Evolutionary conservation across 2,888 invertebrate species (phyloP).

Genomic region (Atethmia centrago): DNA sequence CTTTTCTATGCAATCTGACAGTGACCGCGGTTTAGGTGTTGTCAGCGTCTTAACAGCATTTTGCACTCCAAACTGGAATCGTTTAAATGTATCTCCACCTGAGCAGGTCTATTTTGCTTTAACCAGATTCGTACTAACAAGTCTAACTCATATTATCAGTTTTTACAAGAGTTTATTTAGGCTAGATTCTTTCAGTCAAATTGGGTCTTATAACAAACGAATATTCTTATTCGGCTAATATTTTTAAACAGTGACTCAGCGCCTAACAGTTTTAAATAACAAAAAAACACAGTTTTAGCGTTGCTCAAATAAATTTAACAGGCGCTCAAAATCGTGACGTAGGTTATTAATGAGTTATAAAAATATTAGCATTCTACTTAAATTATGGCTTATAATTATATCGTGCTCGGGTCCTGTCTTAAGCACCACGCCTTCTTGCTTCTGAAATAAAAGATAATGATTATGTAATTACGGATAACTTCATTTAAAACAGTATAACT

Average conservation of each 20-base stretch:
- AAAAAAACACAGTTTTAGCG: background rate
- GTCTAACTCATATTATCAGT: background rate
- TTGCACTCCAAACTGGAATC: too few species aligned
- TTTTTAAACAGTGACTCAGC: conserved; percentile 1
- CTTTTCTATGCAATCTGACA: too few species aligned
- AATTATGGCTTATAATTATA: conserved; percentile 6
- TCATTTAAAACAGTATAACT: too few species aligned
- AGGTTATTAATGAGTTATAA: background rate
- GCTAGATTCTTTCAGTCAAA: conserved; percentile 15
- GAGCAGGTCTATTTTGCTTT: background rate
- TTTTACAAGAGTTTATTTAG: conserved; percentile 30
- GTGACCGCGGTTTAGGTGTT: too few species aligned
- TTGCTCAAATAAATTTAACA: conserved; percentile 23
- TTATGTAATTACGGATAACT: too few species aligned
- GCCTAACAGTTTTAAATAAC: conserved; percentile 30
- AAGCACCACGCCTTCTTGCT: conserved; percentile 62
- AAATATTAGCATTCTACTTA: background rate
- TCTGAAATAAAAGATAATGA: conserved; percentile 71
- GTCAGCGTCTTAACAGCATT: too few species aligned
- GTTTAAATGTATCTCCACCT: background rate
- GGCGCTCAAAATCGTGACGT: conserved; percentile 34
- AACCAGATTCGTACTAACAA: background rate
- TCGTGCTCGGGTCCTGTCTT: conserved; percentile 15
- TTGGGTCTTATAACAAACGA: background rate
- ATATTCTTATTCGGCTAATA: background rate